A percentile compares a stretch with the other conserved stretches of the same genome.
These are phyloP conservation scores for Rhabdomys pumilio DNA, from an alignment of 2,797 vertebrate genomes.

Conservation along the genomic window DNA sequence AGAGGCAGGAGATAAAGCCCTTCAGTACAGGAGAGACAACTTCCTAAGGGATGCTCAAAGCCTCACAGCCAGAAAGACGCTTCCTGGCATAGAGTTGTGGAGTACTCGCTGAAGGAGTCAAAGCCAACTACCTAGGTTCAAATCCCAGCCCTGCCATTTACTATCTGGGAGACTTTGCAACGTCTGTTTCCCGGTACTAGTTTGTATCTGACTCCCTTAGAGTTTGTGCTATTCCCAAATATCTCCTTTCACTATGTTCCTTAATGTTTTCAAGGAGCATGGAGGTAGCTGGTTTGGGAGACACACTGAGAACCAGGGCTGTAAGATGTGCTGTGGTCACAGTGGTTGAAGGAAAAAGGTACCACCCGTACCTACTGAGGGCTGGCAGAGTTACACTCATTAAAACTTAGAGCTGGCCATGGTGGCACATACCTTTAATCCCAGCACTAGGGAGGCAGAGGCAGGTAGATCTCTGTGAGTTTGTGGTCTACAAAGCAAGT, in stretches of 20 bases:
- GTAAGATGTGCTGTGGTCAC: fast-evolving
- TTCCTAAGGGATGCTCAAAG: neutral
- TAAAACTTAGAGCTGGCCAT: neutral
- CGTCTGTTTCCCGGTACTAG: neutral
- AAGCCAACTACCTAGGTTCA: neutral
- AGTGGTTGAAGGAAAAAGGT: neutral
- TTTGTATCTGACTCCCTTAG: neutral
- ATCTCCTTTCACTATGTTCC: neutral
- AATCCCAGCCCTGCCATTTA: neutral
- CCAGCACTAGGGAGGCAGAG: neutral
- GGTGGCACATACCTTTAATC: neutral
- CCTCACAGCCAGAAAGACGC: neutral
- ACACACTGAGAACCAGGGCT: neutral
- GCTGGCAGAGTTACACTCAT: neutral
- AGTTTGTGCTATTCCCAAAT: neutral
- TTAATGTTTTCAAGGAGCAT: neutral
- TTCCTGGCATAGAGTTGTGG: neutral
- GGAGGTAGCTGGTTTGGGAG: neutral
- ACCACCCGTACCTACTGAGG: neutral
- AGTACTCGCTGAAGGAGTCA: no score
- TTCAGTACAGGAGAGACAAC: neutral
- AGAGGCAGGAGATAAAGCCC: neutral
- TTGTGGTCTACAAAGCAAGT: neutral
- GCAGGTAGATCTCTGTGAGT: neutral
- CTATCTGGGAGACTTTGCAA: neutral